Percentiles rank a stretch among this genome's conserved stretches.
Evolutionary conservation across 1,140 invertebrate species (phyloP).

Genomic region (Scaptomyza graminum): DNA sequence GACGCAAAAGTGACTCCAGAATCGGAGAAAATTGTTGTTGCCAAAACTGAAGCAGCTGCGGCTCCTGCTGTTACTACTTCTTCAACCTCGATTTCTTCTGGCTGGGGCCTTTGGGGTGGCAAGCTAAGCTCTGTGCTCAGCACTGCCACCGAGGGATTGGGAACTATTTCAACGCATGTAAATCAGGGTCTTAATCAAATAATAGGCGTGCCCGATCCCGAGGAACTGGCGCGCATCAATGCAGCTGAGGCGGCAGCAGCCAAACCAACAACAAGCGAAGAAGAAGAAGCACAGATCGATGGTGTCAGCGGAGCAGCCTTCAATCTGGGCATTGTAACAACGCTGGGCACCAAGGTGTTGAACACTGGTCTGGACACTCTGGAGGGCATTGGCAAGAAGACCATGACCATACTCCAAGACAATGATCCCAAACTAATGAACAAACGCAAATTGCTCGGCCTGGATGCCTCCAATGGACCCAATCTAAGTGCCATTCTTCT

Average conservation of each 20-base stretch:
- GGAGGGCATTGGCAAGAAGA: slow-evolving; percentile 96
- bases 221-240: slow-evolving; percentile 87
- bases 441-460: slow-evolving; percentile 90
- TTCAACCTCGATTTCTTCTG: slow-evolving; percentile 33
- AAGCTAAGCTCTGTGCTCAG: slow-evolving; percentile 89
- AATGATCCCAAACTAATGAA: slow-evolving; percentile 94
- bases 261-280: slow-evolving; percentile 3
- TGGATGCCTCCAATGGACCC: slow-evolving; percentile 85
- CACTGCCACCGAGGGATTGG: slow-evolving; percentile 89
- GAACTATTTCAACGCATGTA: slow-evolving; percentile 90
- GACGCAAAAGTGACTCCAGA: slow-evolving; percentile 36
- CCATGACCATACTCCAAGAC: slow-evolving; percentile 95
- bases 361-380: slow-evolving; percentile 93
- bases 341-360: slow-evolving; percentile 91
- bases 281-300: slow-evolving; percentile 27
- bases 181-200: slow-evolving; percentile 90
- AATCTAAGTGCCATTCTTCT: slow-evolving; percentile 87
- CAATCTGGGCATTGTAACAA: slow-evolving; percentile 85
- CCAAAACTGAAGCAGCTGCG: neutral
- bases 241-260: slow-evolving; percentile 69
- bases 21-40: slow-evolving; percentile 23
- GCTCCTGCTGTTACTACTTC: slow-evolving; percentile 1
- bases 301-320: slow-evolving; percentile 48
- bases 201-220: slow-evolving; percentile 90
- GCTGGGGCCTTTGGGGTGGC: slow-evolving; percentile 86